A percentile compares a stretch with the other conserved stretches of the same genome.
These are phyloP conservation scores for Chaetophractus vellerosus DNA, from an alignment of 2,797 vertebrate genomes.

Conservation along the genomic window DNA sequence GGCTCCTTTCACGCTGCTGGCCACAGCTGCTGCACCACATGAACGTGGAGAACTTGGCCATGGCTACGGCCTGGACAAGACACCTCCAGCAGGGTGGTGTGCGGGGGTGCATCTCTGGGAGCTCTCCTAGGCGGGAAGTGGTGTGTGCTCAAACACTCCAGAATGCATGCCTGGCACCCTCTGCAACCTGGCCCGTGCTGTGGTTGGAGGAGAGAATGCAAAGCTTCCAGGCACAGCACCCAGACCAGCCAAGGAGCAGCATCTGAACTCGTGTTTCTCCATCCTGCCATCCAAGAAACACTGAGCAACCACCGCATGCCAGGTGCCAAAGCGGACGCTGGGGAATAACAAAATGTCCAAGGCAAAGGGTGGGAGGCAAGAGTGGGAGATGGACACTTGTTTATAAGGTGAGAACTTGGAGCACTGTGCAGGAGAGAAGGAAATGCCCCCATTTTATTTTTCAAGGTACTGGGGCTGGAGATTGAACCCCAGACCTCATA, in stretches of 20 bases:
- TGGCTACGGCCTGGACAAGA: neutral
- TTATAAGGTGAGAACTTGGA: neutral
- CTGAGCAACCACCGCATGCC: neutral
- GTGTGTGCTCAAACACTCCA: neutral
- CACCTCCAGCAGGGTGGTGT: neutral
- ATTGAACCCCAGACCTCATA: too few relatives aligned
- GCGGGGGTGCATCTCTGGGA: neutral
- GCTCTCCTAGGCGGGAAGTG: accelerated
- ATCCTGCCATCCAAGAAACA: neutral
- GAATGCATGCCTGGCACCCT: neutral
- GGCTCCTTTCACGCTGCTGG: neutral
- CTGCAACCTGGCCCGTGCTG: neutral
- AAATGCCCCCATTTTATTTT: neutral
- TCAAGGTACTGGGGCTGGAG: too few relatives aligned
- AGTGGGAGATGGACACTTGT: neutral
- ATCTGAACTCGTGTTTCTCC: neutral
- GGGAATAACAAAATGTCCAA: neutral
- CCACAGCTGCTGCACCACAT: neutral
- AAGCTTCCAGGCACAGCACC: neutral
- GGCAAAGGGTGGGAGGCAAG: neutral
- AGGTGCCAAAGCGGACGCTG: neutral
- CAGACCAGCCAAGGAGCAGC: neutral
- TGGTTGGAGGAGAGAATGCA: neutral
- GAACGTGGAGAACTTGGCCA: neutral
- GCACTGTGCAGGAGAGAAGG: neutral